Conservation (phyloP, 2,797 vertebrate genomes). For the Sternarchorhynchus goeldii region DNA sequence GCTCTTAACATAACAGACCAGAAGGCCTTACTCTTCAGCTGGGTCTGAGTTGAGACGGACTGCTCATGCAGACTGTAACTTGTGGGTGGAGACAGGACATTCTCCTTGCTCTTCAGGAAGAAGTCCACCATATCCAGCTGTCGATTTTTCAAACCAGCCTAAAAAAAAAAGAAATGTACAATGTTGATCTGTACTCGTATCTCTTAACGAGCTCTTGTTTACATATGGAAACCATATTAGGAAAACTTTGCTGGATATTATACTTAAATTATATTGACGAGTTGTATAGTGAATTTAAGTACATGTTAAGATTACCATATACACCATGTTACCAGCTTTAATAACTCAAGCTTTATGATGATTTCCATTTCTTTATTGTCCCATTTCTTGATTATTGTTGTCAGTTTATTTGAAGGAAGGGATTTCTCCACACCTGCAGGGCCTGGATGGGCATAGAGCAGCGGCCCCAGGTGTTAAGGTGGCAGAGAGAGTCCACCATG, state of each 20-base stretch:
- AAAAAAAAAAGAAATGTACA: constrained; percentile 2
- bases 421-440: constrained; percentile 78
- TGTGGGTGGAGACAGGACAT: constrained; percentile 72
- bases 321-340: not conserved
- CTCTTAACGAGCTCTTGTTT: not conserved
- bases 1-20: not conserved
- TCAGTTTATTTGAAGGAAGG: not conserved
- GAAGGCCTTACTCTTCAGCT: constrained; percentile 76
- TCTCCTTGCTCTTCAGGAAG: constrained; percentile 95
- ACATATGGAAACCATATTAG: too few relatives aligned
- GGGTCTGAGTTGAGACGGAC: constrained; percentile 58
- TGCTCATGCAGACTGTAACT: constrained; percentile 62
- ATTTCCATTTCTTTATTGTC: not conserved
- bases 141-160: constrained; percentile 94
- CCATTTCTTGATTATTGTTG: too few relatives aligned
- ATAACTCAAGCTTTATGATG: not conserved
- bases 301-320: not conserved
- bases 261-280: too few relatives aligned
- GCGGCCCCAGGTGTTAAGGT: constrained; percentile 90
- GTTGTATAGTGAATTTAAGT: too few relatives aligned
- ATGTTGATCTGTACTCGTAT: not conserved
- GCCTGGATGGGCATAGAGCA: constrained; percentile 92
- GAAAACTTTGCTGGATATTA: too few relatives aligned
- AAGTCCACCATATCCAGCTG: constrained; percentile 96
- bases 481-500: constrained; percentile 87